These are phyloP conservation scores for Pseudomugil gertrudae DNA, from an alignment of 2,797 vertebrate species.

Conservation along the genomic window DNA sequence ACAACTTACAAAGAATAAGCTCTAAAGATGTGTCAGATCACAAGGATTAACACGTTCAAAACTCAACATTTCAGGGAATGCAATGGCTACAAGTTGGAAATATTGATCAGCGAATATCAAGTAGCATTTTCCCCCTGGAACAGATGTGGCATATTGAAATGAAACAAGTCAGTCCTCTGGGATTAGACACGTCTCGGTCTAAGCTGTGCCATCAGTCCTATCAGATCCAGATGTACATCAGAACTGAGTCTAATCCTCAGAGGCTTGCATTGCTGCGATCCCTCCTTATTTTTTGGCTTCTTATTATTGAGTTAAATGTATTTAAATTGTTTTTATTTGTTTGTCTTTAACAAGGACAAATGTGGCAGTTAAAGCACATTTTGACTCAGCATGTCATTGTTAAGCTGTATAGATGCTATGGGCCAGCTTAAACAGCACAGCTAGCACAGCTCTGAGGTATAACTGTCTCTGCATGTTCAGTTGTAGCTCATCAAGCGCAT, in stretches of 20 bases:
- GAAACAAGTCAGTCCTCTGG: constrained; percentile 70
- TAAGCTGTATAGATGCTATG: neutral
- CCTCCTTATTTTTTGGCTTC: constrained; percentile 48
- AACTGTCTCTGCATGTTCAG: constrained; percentile 20
- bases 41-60: constrained; percentile 63
- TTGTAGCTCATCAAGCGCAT: constrained; percentile 10
- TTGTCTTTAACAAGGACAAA: constrained; percentile 14
- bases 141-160: constrained; percentile 73
- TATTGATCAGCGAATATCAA: constrained; percentile 74
- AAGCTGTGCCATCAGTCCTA: constrained; percentile 75
- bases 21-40: constrained; percentile 48
- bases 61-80: constrained; percentile 54
- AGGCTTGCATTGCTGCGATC: constrained; percentile 58
- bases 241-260: constrained; percentile 56
- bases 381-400: constrained; percentile 19
- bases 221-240: constrained; percentile 77
- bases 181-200: constrained; percentile 78
- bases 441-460: constrained; percentile 4
- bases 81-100: constrained; percentile 57
- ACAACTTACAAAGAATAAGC: constrained; percentile 45
- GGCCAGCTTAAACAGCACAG: neutral
- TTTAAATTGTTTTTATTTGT: constrained; percentile 14
- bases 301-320: constrained; percentile 18
- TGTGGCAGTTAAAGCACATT: constrained; percentile 1
- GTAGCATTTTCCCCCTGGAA: constrained; percentile 58